phyloP scores from a whole-genome alignment of 2,888 invertebrate genomes.

The Synanthedon andrenaeformis region DNA sequence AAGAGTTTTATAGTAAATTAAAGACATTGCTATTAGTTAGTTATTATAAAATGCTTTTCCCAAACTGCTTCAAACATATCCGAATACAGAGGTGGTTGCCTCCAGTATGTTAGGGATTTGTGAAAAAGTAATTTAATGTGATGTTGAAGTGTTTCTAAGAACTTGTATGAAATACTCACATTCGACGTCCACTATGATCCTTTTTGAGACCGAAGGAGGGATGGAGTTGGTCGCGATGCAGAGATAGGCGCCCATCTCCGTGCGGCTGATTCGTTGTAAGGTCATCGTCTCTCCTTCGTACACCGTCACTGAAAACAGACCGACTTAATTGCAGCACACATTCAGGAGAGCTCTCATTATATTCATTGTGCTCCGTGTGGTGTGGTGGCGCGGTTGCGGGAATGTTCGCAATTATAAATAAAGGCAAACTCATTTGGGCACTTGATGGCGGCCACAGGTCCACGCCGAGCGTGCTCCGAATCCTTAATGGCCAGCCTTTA shows the following conservation, averaged over 20 bases:
- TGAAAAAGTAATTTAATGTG: too few relatives aligned
- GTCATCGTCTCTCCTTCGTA: conserved; percentile 89
- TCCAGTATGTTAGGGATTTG: too few relatives aligned
- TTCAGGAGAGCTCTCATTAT: not conserved
- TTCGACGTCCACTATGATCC: conserved; percentile 91
- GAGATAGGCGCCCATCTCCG: conserved; percentile 88
- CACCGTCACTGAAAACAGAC: conserved; percentile 76
- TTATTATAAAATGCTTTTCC: too few relatives aligned
- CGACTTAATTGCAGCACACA: conserved; percentile 8
- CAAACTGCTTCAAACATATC: too few relatives aligned
- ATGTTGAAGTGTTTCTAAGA: not conserved
- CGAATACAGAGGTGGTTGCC: too few relatives aligned
- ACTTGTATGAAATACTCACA: conserved; percentile 71
- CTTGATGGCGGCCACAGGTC: conserved; percentile 24
- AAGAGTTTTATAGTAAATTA: too few relatives aligned
- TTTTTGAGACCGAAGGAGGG: conserved; percentile 91
- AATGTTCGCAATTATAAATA: conserved; percentile 36
- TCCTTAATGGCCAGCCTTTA: conserved; percentile 26
- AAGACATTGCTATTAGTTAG: too few relatives aligned
- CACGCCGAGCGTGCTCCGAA: conserved; percentile 24
- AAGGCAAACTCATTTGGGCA: conserved; percentile 43
- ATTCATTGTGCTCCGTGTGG: conserved; percentile 2
- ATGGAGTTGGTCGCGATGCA: conserved; percentile 89
- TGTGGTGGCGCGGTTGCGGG: conserved; percentile 3
- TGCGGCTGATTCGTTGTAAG: conserved; percentile 87